Conservation (phyloP, 2,888 invertebrate species). For the Synanthedon vespiformis region DNA sequence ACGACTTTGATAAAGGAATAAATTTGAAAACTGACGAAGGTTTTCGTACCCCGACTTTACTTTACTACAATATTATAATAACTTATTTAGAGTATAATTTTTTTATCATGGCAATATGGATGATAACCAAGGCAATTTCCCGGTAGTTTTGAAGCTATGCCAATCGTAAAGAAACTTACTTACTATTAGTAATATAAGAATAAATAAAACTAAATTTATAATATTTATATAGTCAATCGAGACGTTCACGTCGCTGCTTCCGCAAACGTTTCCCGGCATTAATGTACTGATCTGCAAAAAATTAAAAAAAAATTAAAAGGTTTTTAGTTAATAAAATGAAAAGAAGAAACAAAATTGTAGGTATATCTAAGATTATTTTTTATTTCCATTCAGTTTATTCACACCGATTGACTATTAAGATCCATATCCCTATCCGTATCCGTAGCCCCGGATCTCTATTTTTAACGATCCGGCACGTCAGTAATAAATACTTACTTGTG, state of each 20-base stretch:
- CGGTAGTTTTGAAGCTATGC: conserved; percentile 82
- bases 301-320: not conserved
- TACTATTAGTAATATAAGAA: conserved; percentile 77
- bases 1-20: too few relatives aligned
- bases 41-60: too few relatives aligned
- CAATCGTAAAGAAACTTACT: conserved; percentile 85
- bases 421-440: too few relatives aligned
- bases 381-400: too few relatives aligned
- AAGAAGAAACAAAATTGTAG: too few relatives aligned
- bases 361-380: too few relatives aligned
- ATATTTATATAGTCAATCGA: conserved; percentile 79
- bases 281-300: conserved; percentile 75
- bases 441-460: too few relatives aligned
- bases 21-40: too few relatives aligned
- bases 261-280: conserved; percentile 77
- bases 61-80: too few relatives aligned
- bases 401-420: too few relatives aligned
- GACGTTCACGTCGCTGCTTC: conserved; percentile 36
- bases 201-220: conserved; percentile 76
- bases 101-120: conserved; percentile 74
- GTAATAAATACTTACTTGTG: conserved; percentile 65
- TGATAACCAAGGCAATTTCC: conserved; percentile 86
- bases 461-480: too few relatives aligned
- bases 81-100: too few relatives aligned
- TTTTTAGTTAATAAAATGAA: not conserved